phyloP scores from a whole-genome alignment of 2,113 vertebrate species.

The Myotis yumanensis region DNA sequence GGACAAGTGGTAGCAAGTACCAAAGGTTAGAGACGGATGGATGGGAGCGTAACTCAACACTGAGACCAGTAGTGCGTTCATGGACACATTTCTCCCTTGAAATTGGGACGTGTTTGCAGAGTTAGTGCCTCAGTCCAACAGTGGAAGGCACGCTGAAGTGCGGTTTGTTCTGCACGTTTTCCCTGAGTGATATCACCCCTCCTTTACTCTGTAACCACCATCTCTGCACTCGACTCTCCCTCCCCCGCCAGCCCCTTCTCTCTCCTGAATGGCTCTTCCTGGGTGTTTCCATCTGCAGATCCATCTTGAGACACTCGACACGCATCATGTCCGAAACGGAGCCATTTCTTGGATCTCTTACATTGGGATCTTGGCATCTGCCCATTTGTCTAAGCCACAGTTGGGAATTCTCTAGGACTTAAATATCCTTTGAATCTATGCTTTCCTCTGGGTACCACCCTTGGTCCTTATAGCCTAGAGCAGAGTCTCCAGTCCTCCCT shows the following conservation, averaged over 20 bases:
- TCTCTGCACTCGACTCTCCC: too few species aligned
- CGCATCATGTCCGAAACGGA: not conserved
- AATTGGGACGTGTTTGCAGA: not conserved
- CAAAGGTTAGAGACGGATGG: constrained; percentile 32
- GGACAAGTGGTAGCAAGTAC: constrained; percentile 40
- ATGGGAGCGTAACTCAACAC: constrained; percentile 15
- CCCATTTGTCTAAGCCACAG: not conserved
- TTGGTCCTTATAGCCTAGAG: not conserved
- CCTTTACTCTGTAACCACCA: not conserved
- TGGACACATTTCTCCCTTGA: not conserved
- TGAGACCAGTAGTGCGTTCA: not conserved
- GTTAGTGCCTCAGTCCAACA: not conserved
- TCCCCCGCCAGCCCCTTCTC: not conserved
- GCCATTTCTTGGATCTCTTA: not conserved
- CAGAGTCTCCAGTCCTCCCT: not conserved
- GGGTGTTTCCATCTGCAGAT: not conserved
- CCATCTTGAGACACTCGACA: not conserved
- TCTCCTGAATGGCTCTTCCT: not conserved
- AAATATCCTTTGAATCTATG: not conserved
- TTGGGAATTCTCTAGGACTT: constrained; percentile 6
- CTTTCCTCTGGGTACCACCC: not conserved
- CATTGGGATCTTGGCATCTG: not conserved
- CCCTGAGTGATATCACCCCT: not conserved
- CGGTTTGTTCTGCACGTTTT: not conserved
- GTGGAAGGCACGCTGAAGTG: not conserved